Evolutionary conservation across 2,888 invertebrate species (phyloP).

Genomic region (Xanthia togata): DNA sequence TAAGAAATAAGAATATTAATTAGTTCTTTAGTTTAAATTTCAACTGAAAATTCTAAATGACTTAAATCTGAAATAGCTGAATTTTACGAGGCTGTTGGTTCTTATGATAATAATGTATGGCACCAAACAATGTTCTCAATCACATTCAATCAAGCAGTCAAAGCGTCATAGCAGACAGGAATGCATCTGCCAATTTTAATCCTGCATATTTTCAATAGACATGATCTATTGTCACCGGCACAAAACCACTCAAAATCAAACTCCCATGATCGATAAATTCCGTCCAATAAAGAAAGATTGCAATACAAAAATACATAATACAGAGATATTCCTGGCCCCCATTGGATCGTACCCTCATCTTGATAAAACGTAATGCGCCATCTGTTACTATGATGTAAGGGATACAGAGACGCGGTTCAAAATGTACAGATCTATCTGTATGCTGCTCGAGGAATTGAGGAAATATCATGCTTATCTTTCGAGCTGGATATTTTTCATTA

Average conservation of each 20-base stretch:
- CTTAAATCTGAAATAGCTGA: no score
- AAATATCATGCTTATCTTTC: slow-evolving; percentile 49
- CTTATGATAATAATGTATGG: neutral
- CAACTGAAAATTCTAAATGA: no score
- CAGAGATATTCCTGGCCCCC: slow-evolving; percentile 35
- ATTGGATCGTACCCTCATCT: slow-evolving; percentile 61
- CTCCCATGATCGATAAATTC: slow-evolving; percentile 36
- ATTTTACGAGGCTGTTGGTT: neutral
- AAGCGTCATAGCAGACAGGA: neutral
- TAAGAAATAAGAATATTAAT: no score
- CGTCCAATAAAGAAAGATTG: slow-evolving; percentile 52
- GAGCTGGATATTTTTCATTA: slow-evolving; percentile 4
- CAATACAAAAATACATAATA: slow-evolving; percentile 46
- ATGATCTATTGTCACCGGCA: neutral
- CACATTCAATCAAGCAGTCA: neutral
- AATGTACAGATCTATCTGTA: slow-evolving; percentile 53
- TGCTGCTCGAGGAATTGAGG: slow-evolving; percentile 43
- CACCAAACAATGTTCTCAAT: neutral
- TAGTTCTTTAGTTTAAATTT: no score
- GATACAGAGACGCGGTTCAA: slow-evolving; percentile 42
- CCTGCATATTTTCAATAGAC: neutral
- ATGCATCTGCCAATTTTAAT: neutral
- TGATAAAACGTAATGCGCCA: slow-evolving; percentile 60
- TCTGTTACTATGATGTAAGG: slow-evolving; percentile 60
- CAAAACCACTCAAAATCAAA: slow-evolving; percentile 29